Evolutionary conservation across 1,140 invertebrate genomes (phyloP).

Genomic region (Harpegnathos saltator): DNA sequence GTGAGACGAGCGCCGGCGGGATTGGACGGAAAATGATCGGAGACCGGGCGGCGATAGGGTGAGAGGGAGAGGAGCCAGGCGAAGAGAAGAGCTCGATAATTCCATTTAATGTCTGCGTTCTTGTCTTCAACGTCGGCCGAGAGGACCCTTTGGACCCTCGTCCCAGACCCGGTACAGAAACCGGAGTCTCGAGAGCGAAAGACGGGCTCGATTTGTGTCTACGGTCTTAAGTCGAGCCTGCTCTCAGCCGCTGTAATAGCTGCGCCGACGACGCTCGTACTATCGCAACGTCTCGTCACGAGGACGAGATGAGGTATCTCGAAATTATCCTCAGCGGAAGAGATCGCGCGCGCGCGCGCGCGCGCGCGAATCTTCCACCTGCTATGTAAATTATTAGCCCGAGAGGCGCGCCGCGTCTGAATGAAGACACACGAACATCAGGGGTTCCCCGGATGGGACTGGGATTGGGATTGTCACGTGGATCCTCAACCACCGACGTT

Average conservation of each 20-base stretch:
- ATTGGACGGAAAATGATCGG: slow-evolving; percentile 57
- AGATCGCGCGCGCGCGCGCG: too few relatives aligned
- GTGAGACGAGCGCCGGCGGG: slow-evolving; percentile 26
- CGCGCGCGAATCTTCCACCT: neutral
- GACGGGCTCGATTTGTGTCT: slow-evolving; percentile 39
- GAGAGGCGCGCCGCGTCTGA: neutral
- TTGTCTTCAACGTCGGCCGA: slow-evolving; percentile 54
- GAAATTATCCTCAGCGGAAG: slow-evolving; percentile 11
- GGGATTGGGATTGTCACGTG: neutral
- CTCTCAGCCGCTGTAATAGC: slow-evolving; percentile 33
- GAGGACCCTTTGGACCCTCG: slow-evolving; percentile 57
- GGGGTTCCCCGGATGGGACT: neutral
- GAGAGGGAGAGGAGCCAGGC: too few relatives aligned
- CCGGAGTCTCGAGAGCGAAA: slow-evolving; percentile 31
- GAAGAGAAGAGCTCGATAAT: slow-evolving; percentile 67
- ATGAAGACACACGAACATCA: neutral
- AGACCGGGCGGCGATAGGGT: slow-evolving; percentile 32
- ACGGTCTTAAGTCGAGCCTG: slow-evolving; percentile 40
- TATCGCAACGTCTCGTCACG: slow-evolving; percentile 17
- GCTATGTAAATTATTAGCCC: slow-evolving; percentile 24
- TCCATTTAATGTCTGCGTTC: slow-evolving; percentile 69
- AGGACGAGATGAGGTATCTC: slow-evolving; percentile 9
- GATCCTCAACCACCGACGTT: slow-evolving; percentile 16
- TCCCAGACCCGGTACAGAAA: slow-evolving; percentile 37
- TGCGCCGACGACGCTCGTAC: neutral